Percentiles rank a stretch among this genome's conserved stretches.
Evolutionary conservation across 2,888 invertebrate genomes (phyloP).

Genomic region (Neelides folsomi): DNA sequence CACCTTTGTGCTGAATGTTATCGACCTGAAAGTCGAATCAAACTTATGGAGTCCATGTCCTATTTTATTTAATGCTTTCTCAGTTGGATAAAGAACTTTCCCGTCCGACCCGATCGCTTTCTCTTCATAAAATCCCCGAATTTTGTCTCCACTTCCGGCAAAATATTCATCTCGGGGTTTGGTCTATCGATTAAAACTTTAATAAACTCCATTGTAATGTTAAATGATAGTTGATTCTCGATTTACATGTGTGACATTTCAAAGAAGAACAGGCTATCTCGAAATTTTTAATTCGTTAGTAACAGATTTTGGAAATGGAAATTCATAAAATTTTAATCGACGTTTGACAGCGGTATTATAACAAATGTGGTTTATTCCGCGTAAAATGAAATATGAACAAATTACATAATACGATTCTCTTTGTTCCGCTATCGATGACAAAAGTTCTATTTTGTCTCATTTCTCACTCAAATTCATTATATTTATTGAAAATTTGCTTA

Average conservation of each 20-base stretch:
- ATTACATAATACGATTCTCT: too few relatives aligned
- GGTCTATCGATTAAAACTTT: slow-evolving; percentile 56
- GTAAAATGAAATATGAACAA: neutral
- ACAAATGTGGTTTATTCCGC: neutral
- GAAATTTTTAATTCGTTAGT: too few relatives aligned
- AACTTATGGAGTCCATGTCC: slow-evolving; percentile 77
- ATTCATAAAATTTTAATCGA: neutral
- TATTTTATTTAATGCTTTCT: slow-evolving; percentile 60
- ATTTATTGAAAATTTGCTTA: too few relatives aligned
- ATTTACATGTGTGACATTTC: too few relatives aligned
- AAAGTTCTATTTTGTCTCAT: too few relatives aligned
- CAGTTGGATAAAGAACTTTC: slow-evolving; percentile 51
- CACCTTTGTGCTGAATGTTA: slow-evolving; percentile 72
- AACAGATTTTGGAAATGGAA: too few relatives aligned
- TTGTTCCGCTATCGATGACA: too few relatives aligned
- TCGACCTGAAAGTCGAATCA: slow-evolving; percentile 63
- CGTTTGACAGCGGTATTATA: neutral
- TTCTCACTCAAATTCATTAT: too few relatives aligned
- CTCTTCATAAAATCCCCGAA: slow-evolving; percentile 80
- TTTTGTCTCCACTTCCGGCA: slow-evolving; percentile 78
- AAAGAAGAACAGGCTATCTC: too few relatives aligned
- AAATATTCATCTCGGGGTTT: slow-evolving; percentile 60
- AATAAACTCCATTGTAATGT: slow-evolving; percentile 16
- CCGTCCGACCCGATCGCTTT: slow-evolving; percentile 63
- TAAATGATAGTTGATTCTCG: neutral